Percentiles rank a stretch among this genome's conserved stretches.
Evolutionary conservation across 37 sponge, comb jelly and placozoan species (phyloP).

Genomic region (Chondrosia reniformis): DNA sequence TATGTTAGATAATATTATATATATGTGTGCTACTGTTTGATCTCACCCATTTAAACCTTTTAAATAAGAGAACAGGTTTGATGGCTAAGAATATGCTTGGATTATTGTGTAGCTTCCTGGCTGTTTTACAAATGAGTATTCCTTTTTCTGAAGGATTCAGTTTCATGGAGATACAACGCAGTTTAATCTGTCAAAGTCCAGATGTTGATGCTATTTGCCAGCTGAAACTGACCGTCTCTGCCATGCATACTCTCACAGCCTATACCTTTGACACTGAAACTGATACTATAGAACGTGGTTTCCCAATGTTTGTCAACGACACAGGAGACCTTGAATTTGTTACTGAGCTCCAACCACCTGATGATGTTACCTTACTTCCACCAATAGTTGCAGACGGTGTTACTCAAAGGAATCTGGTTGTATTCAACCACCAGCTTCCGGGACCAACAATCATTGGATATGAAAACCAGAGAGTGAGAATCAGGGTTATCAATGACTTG

Average conservation of each 20-base stretch:
- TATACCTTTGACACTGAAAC: no score
- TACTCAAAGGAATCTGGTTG: neutral
- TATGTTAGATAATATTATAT: no score
- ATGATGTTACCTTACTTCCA: neutral
- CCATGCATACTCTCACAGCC: constrained; percentile 4
- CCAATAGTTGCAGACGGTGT: constrained; percentile 4
- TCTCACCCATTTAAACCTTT: no score
- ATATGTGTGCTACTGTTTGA: no score
- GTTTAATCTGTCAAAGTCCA: no score
- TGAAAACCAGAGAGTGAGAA: constrained; percentile 29
- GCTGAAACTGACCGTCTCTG: constrained; percentile 10
- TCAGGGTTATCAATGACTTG: constrained; percentile 53
- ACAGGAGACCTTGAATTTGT: neutral
- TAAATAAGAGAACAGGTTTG: no score
- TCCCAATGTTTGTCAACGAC: neutral
- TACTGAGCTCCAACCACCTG: neutral
- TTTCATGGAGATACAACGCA: no score
- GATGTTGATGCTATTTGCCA: no score
- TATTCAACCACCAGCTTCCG: neutral
- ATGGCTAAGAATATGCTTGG: no score
- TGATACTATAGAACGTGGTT: constrained; percentile 13
- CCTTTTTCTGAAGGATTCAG: no score
- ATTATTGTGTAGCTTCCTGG: no score
- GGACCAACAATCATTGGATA: constrained; percentile 6
- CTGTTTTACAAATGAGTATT: no score